Evolutionary conservation across 2,797 vertebrate genomes (phyloP).

Genomic region (Danionella dracula): DNA sequence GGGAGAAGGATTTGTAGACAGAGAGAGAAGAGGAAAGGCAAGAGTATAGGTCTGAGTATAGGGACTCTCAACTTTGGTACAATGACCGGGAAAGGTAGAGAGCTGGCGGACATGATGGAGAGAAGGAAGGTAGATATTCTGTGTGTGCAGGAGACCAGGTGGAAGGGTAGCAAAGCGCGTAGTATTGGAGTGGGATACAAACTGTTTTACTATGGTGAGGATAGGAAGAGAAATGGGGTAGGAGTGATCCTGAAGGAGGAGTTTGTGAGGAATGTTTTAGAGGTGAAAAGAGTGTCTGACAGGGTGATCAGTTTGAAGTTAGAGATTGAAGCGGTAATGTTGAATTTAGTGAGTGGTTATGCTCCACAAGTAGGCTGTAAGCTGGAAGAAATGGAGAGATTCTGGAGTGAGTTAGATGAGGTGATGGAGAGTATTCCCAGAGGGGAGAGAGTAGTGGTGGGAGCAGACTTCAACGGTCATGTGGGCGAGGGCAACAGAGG

Average conservation of each 20-base stretch:
- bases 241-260: conserved; percentile 1
- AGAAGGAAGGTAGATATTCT: not conserved
- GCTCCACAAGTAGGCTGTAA: not conserved
- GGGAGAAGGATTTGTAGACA: not conserved
- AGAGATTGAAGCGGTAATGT: not conserved
- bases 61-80: not conserved
- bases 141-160: not conserved
- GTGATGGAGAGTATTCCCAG: not conserved
- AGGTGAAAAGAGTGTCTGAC: not conserved
- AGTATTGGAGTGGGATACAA: conserved; percentile 1
- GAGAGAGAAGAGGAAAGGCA: not conserved
- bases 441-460: not conserved
- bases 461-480: not conserved
- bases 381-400: not conserved
- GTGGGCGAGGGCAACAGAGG: not conserved
- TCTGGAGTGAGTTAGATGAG: not conserved
- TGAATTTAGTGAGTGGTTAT: not conserved
- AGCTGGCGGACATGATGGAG: not conserved
- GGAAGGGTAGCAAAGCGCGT: not conserved
- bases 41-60: not conserved
- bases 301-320: not conserved
- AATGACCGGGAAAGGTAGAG: not conserved
- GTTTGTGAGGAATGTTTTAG: not conserved
- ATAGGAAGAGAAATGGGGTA: not conserved
- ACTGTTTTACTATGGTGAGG: not conserved